These are phyloP conservation scores for Trematocara stigmaticum DNA, from an alignment of 2,113 vertebrate genomes.

Conservation along the genomic window DNA sequence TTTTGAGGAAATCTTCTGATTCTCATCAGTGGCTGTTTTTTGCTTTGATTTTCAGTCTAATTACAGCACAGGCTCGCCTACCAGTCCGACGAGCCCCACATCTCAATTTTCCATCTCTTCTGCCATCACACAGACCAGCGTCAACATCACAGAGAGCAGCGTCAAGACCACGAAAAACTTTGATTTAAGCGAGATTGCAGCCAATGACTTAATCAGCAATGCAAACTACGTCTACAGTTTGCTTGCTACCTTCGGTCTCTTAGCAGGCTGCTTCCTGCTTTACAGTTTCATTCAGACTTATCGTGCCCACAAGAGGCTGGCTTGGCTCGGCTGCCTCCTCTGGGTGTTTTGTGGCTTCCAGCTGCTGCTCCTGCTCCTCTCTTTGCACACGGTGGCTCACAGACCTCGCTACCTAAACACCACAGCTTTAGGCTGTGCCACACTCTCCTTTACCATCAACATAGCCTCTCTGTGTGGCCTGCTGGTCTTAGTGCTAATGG, in stretches of 20 bases:
- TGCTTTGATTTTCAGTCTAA: conserved; percentile 22
- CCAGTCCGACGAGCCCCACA: neutral
- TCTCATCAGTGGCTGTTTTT: neutral
- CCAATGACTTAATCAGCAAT: conserved; percentile 67
- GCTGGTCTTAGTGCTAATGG: conserved; percentile 54
- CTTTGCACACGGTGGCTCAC: conserved; percentile 64
- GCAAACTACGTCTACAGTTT: conserved; percentile 68
- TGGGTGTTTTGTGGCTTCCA: conserved; percentile 68
- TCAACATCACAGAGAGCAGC: neutral
- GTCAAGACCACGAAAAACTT: too few relatives aligned
- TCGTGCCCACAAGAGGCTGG: conserved; percentile 7
- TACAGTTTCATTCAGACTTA: conserved; percentile 65
- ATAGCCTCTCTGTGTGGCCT: conserved; percentile 67
- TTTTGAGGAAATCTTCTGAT: neutral
- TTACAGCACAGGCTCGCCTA: neutral
- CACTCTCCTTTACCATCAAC: conserved; percentile 76
- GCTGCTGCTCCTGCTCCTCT: conserved; percentile 71
- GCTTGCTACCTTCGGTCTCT: conserved; percentile 66
- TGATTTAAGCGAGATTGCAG: conserved; percentile 27
- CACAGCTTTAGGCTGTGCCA: conserved; percentile 60
- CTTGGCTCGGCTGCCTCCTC: conserved; percentile 64
- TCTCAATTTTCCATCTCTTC: neutral
- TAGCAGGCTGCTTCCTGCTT: conserved; percentile 64
- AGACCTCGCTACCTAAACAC: conserved; percentile 65
- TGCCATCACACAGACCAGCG: neutral